phyloP scores from a whole-genome alignment of 2,797 vertebrate species.

The Alcedo atthis region DNA sequence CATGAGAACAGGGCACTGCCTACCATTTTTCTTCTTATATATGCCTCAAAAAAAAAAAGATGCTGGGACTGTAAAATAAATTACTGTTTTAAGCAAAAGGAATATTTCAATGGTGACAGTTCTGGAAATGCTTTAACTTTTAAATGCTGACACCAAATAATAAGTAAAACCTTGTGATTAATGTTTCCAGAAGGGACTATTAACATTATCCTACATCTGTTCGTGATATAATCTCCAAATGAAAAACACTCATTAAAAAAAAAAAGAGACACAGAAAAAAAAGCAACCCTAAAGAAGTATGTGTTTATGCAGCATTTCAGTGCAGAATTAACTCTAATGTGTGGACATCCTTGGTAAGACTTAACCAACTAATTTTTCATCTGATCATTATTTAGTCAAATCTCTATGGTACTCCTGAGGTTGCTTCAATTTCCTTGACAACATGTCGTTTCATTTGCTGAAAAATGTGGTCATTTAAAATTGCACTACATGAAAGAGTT shows the following conservation, averaged over 20 bases:
- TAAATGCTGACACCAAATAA: slow-evolving; percentile 82
- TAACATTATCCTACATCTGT: slow-evolving; percentile 83
- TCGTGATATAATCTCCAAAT: slow-evolving; percentile 81
- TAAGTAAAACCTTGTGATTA: slow-evolving; percentile 79
- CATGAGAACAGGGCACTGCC: background rate
- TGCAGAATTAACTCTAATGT: slow-evolving; percentile 70
- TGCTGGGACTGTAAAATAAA: slow-evolving; percentile 61
- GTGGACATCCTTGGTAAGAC: slow-evolving; percentile 76
- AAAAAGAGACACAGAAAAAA: background rate
- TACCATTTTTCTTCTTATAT: slow-evolving; percentile 56
- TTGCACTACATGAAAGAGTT: slow-evolving; percentile 58
- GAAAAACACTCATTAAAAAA: slow-evolving; percentile 71
- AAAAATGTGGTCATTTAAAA: slow-evolving; percentile 72
- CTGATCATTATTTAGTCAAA: slow-evolving; percentile 79
- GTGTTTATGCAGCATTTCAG: slow-evolving; percentile 55
- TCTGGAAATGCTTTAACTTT: slow-evolving; percentile 82
- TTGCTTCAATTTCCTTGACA: slow-evolving; percentile 77
- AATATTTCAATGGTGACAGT: slow-evolving; percentile 79
- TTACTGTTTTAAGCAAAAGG: slow-evolving; percentile 70
- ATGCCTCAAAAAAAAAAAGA: slow-evolving; percentile 30
- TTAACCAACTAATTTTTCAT: slow-evolving; percentile 76
- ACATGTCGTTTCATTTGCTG: slow-evolving; percentile 71
- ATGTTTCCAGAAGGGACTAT: slow-evolving; percentile 83
- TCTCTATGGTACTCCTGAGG: slow-evolving; percentile 71
- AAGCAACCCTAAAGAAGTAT: slow-evolving; percentile 5